phyloP scores from a whole-genome alignment of 2,888 invertebrate species.

The Amphipyra tragopoginis region DNA sequence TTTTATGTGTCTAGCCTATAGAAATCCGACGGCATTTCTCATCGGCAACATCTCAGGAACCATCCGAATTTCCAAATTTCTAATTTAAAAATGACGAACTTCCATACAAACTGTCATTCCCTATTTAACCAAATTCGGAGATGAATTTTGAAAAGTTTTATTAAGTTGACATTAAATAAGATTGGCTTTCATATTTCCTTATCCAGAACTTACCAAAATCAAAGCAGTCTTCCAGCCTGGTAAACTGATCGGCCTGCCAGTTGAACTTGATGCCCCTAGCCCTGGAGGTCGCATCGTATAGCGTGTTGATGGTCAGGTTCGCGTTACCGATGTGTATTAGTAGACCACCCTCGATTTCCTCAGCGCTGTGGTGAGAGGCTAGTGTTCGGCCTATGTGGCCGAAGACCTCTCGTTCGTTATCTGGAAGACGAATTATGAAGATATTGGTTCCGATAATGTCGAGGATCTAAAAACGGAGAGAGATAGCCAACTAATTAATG shows the following conservation, averaged over 20 bases:
- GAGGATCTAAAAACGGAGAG: no score
- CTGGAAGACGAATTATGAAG: constrained; percentile 51
- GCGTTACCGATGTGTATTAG: constrained; percentile 70
- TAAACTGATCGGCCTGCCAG: constrained; percentile 72
- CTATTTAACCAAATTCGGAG: no score
- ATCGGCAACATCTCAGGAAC: no score
- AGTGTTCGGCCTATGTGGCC: constrained; percentile 82
- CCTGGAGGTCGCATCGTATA: constrained; percentile 66
- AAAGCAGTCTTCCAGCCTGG: constrained; percentile 86
- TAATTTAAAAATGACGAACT: no score
- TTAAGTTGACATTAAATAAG: no score
- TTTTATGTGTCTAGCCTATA: no score
- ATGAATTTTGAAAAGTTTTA: no score
- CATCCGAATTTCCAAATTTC: no score
- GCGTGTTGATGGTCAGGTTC: constrained; percentile 74
- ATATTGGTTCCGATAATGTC: not conserved
- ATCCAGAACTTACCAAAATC: constrained; percentile 76
- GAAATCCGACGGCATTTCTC: no score
- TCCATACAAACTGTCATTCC: no score
- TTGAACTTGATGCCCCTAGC: constrained; percentile 78
- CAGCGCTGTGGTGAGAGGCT: constrained; percentile 65
- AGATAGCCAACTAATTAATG: no score
- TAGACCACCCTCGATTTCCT: constrained; percentile 75
- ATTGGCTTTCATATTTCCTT: no score
- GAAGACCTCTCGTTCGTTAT: constrained; percentile 62